phyloP scores from a whole-genome alignment of 2,797 vertebrate species.

The Amblyopsis hoosieri region DNA sequence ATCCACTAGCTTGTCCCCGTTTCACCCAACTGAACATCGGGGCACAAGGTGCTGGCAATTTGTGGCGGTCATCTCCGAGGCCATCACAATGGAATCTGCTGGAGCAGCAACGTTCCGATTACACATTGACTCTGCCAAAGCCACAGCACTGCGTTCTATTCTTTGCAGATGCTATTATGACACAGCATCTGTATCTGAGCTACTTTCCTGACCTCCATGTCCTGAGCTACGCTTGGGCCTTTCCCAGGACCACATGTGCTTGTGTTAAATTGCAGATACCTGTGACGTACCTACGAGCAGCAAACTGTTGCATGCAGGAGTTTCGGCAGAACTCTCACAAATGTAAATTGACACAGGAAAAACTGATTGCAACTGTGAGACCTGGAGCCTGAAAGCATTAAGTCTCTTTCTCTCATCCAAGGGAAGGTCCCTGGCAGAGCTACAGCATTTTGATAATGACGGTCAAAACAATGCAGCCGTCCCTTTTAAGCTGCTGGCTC shows the following conservation, averaged over 20 bases:
- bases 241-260: too few relatives aligned
- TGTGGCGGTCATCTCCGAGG: conserved; percentile 8
- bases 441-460: too few relatives aligned
- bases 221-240: not conserved
- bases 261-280: too few relatives aligned
- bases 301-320: too few relatives aligned
- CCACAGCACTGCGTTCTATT: conserved; percentile 15
- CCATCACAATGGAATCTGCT: conserved; percentile 10
- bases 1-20: too few relatives aligned
- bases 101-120: conserved; percentile 11
- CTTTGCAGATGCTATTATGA: conserved; percentile 25
- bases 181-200: not conserved
- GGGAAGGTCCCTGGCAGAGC: too few relatives aligned
- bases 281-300: too few relatives aligned
- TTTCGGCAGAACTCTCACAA: too few relatives aligned
- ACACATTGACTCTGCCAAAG: conserved; percentile 9
- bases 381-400: too few relatives aligned
- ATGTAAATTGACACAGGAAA: too few relatives aligned
- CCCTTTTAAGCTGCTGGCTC: not conserved
- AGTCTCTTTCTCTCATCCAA: too few relatives aligned
- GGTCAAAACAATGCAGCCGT: not conserved
- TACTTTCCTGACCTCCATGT: not conserved
- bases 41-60: not conserved
- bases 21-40: conserved; percentile 7
- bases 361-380: too few relatives aligned